Conservation (phyloP, 2,797 vertebrate genomes). For the Distichodus sexfasciatus region DNA sequence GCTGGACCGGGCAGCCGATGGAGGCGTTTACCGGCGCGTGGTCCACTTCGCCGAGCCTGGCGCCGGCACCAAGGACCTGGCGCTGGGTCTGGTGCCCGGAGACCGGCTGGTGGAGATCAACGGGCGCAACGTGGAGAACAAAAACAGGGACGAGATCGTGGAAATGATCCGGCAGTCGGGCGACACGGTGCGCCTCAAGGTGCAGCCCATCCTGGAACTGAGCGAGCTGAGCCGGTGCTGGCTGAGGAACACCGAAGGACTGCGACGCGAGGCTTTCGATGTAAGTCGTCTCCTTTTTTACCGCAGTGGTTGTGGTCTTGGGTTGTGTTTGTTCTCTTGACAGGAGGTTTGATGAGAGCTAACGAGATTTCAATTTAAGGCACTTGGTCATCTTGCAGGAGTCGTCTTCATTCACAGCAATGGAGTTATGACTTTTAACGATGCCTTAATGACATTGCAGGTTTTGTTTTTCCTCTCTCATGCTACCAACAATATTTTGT, state of each 20-base stretch:
- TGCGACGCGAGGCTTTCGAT: slow-evolving; percentile 76
- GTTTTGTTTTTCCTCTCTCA: no score
- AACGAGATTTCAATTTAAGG: no score
- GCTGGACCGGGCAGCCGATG: slow-evolving; percentile 85
- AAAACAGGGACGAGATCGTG: slow-evolving; percentile 93
- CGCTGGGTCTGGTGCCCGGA: slow-evolving; percentile 88
- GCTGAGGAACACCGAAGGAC: slow-evolving; percentile 83
- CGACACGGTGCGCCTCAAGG: slow-evolving; percentile 90
- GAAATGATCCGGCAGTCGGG: slow-evolving; percentile 98
- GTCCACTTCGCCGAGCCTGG: slow-evolving; percentile 96
- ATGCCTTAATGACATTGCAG: no score
- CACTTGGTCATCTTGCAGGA: no score
- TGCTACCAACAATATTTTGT: slow-evolving; percentile 43
- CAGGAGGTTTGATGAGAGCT: no score
- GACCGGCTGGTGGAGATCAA: slow-evolving; percentile 96
- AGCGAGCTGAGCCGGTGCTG: slow-evolving; percentile 93
- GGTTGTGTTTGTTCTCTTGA: no score
- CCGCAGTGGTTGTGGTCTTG: no score
- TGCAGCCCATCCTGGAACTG: slow-evolving; percentile 95
- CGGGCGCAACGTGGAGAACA: slow-evolving; percentile 89
- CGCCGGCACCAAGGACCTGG: slow-evolving; percentile 92
- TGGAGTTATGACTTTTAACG: no score
- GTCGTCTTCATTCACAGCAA: no score
- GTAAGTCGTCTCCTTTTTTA: slow-evolving; percentile 71
- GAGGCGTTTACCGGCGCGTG: slow-evolving; percentile 84